Evolutionary conservation across 2,888 invertebrate genomes (phyloP), one percentile per base, ranked within the genome.

Genomic region (Tribolium freemani): DNA sequence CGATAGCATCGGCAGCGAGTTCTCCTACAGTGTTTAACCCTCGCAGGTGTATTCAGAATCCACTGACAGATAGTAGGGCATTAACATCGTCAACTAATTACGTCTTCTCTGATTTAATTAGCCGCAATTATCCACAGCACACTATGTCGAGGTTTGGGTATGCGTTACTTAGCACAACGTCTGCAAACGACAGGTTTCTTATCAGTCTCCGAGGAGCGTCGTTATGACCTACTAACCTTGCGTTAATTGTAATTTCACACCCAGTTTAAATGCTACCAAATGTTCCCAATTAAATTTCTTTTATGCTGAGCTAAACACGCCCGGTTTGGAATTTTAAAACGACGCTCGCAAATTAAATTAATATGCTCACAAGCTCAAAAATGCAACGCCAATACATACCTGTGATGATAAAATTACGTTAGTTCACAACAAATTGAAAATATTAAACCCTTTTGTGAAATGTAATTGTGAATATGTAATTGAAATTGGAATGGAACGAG

Each of bases 31-130:
- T 74, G 72, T 76, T 76, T 78, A 77, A 76, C 75, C 74, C 72
- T 67, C 77, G 75, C 77, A 76, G 76, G 76, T 78, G 77, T 78
- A 77, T 78, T 79, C 76, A 75, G 68, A 66, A 61, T 66, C 73
- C 70, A 69, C 72, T 79, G 79, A 80, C 78, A 77, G 75, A 79
- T 79, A 79, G 75, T 77, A 77, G 68, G 76, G 75, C 77, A 79
- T 80, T 79, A 79, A 73, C 77, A 78, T 77, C 78, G 73, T 77
- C 78, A 75, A 74, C 79, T 80, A 80, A 81, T 80, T 79, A 76
- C 81, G 70, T 75, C 78, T 78, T 74, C 75, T 78, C 77, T 76
- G 78, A 79, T 81, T 79, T 81, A 81, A 81, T 81, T 79, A 81
- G 77, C 74, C 76, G 77, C 78, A 81, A 80, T 81, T 80, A 81